Percentiles rank a stretch among this genome's conserved stretches.
phyloP scores from a whole-genome alignment of 1,140 invertebrate species.

The Nebria ingens region DNA sequence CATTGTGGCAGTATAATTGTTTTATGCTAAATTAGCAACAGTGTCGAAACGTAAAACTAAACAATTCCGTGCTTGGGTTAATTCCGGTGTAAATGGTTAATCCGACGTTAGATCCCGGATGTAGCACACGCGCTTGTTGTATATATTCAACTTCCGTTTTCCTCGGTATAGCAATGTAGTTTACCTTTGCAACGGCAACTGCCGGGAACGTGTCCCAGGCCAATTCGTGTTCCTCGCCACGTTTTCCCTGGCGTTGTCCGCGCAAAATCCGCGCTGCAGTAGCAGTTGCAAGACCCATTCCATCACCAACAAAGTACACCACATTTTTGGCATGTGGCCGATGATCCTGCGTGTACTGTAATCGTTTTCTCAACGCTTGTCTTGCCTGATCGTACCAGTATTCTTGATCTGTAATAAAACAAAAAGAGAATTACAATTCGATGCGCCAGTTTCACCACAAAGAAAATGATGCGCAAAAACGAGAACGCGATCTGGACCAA shows the following conservation, averaged over 20 bases:
- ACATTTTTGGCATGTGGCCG: slow-evolving; percentile 46
- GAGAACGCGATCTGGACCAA: too few relatives aligned
- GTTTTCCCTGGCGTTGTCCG: slow-evolving; percentile 32
- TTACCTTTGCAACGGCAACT: slow-evolving; percentile 53
- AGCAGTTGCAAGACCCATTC: slow-evolving; percentile 60
- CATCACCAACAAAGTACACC: slow-evolving; percentile 56
- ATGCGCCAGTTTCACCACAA: too few relatives aligned
- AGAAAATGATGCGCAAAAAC: too few relatives aligned
- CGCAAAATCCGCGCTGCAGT: slow-evolving; percentile 55
- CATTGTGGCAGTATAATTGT: too few relatives aligned
- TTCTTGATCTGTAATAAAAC: slow-evolving; percentile 31
- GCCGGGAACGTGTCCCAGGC: slow-evolving; percentile 58
- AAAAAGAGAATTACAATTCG: background rate
- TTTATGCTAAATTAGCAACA: background rate
- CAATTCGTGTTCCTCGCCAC: slow-evolving; percentile 52
- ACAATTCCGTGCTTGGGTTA: background rate
- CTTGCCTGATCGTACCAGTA: slow-evolving; percentile 48
- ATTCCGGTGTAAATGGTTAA: too few relatives aligned
- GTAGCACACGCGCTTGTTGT: too few relatives aligned
- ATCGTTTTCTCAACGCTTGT: slow-evolving; percentile 49
- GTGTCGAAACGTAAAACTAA: background rate
- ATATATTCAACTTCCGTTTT: background rate
- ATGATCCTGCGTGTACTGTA: slow-evolving; percentile 42
- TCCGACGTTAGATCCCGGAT: too few relatives aligned
- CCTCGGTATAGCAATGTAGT: background rate